These are phyloP conservation scores for Bombyx huttoni DNA, from an alignment of 2,888 invertebrate species.

Conservation along the genomic window DNA sequence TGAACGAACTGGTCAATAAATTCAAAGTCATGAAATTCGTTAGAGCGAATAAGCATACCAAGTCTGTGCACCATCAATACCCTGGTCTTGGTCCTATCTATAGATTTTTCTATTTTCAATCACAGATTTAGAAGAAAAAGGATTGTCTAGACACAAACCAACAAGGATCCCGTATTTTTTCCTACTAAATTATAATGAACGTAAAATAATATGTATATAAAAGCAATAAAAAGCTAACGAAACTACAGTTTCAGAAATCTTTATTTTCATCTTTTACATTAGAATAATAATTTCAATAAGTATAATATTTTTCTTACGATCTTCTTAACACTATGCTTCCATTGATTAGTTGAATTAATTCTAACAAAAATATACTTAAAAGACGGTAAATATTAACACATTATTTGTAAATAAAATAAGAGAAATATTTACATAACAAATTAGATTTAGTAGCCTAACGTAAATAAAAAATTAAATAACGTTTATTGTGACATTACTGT, in stretches of 20 bases:
- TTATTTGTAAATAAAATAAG: slow-evolving; percentile 45
- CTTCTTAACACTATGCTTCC: slow-evolving; percentile 37
- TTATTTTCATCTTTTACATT: slow-evolving; percentile 59
- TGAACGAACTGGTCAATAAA: too few species aligned
- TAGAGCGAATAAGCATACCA: too few species aligned
- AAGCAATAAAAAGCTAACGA: slow-evolving; percentile 13
- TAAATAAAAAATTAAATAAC: slow-evolving; percentile 51
- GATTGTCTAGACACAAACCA: too few species aligned
- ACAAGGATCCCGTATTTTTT: too few species aligned
- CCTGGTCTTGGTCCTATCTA: too few species aligned
- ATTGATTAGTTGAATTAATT: slow-evolving; percentile 30
- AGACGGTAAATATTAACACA: slow-evolving; percentile 32
- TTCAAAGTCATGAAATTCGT: too few species aligned
- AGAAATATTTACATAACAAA: slow-evolving; percentile 65
- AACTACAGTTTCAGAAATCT: slow-evolving; percentile 40
- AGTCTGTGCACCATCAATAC: too few species aligned
- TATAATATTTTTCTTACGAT: slow-evolving; percentile 33
- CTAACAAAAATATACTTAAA: slow-evolving; percentile 34
- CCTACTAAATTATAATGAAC: neutral
- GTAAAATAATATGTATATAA: neutral
- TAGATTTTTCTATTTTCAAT: too few species aligned
- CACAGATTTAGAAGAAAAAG: too few species aligned
- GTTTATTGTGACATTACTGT: slow-evolving; percentile 29
- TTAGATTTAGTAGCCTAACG: slow-evolving; percentile 41
- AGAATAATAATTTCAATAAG: slow-evolving; percentile 41